Base-by-base conservation (phyloP, 2,888 invertebrate species). In the Campoplex capitator region DNA sequence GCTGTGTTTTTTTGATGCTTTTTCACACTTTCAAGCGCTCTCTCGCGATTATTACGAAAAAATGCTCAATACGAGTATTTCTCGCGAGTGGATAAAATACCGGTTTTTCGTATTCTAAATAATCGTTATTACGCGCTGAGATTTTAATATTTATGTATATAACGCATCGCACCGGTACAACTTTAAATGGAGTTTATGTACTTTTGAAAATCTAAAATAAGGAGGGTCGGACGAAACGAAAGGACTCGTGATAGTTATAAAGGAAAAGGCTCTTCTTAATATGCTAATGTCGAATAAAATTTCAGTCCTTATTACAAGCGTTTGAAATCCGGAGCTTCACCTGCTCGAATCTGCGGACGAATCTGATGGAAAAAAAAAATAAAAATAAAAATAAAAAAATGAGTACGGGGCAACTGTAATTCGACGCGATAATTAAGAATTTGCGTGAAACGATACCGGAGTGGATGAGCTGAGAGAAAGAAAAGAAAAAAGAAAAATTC, bases 401-500 rank as follows among this genome's bases (percentile, higher is more conserved):
- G 77, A 45, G 65, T n/a, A 70, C 45, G 67, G 32, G 35, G 23
- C 81, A 67, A 75, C 68, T n/a, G 35, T 62, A 79, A 75, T 84
- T 81, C 84, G 73, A 48, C 71, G 84, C 80, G 81, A 84, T 83
- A 79, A 86, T 88, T 79, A 82, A 80, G 84, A 84, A 82, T 86
- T 86, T 75, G 76, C 83, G 75, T 84, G 62, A 62, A 73, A 75
- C 79, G 82, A 82, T 76, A 79, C 32, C 68, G 68, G 74, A 80
- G 76, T 45, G 70, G 70, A 83, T 70, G 65, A 71, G 38, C 65
- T n/a, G 67, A 70, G 71, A 71, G 74, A 75, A 79, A 76, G 58
- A 45, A 16, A 42, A 42, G 38, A 6, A 79, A 76, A 70, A 45
- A 16, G 7, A 42, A 6, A 6, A 58, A 54, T 48, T 65, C 35